Base-by-base conservation (phyloP, 2,797 vertebrate genomes). In the Parambassis ranga region DNA sequence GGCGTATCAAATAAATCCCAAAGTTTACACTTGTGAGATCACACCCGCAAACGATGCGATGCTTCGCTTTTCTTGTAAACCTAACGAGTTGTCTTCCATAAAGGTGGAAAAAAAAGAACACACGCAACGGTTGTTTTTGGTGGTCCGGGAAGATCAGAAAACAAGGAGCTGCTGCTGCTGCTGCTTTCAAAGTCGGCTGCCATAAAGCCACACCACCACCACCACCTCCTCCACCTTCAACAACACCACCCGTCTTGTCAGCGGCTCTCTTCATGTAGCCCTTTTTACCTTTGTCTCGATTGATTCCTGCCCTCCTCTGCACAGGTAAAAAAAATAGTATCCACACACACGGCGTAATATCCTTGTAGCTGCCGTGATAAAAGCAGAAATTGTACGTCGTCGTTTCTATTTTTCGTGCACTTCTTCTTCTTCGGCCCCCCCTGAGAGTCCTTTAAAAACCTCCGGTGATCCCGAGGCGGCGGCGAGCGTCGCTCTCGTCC, bases 221-320 rank as follows among this genome's bases (percentile, higher is more conserved):
- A 26, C 53, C 78, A 46, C 60, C 62, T 15, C 52, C 59, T 8
- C 36, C 66, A 15, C 30, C 72, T 42, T 26, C 65, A 10, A 49
- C 53, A 16, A 41, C 70, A 49, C 65, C 83, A 65, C 68, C 72
- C 75, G 83, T 49, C 85, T 90, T 27, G 79, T 90, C 87, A 87
- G 86, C 81, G 72, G 79, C 75, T 84, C 79, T 65, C 79, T 79
- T 61, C 68, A 36, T 65, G 75, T 79, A 75, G 69, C 83, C 69
- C 71, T 69, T 62, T 82, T 92, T 92, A 91, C 92, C 91, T 93
- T 92, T 91, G 91, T 92, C 86, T 90, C 85, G 71, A 68, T 75
- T n/a, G 86, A 71, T 44, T 84, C 77, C 80, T 86, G 77, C 65
- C 53, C 65, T 77, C 65, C 68, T 63, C 60, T 22, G 69, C 73